These are phyloP conservation scores for Spisula solida DNA, from an alignment of 2,888 invertebrate genomes.

Conservation along the genomic window DNA sequence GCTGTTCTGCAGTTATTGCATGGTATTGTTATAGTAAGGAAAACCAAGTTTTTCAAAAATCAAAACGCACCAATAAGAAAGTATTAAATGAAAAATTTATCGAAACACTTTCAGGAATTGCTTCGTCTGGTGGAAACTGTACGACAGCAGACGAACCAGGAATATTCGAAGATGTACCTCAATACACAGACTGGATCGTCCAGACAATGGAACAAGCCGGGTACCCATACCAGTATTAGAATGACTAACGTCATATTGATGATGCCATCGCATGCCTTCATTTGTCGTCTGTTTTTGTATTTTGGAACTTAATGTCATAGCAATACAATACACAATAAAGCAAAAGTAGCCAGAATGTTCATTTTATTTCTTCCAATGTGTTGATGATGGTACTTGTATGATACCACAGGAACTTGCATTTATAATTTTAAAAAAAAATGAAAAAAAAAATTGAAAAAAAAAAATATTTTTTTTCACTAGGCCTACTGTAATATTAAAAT, in stretches of 20 bases:
- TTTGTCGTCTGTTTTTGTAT: neutral
- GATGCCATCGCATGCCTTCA: neutral
- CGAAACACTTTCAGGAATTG: slow-evolving; percentile 54
- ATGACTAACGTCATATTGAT: neutral
- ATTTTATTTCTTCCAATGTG: too few species aligned
- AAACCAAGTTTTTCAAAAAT: too few species aligned
- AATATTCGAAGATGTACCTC: slow-evolving; percentile 65
- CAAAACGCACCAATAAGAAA: too few species aligned
- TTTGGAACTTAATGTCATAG: neutral
- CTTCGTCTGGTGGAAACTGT: slow-evolving; percentile 70
- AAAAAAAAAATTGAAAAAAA: too few species aligned
- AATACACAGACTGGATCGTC: slow-evolving; percentile 66
- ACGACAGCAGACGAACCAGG: slow-evolving; percentile 61
- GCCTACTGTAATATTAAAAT: too few species aligned
- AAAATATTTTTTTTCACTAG: too few species aligned
- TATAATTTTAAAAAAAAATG: too few species aligned
- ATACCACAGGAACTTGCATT: too few species aligned
- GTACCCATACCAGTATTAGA: slow-evolving; percentile 60
- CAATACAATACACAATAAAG: neutral
- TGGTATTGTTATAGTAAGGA: too few species aligned
- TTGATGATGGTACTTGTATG: too few species aligned
- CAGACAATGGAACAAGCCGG: slow-evolving; percentile 70
- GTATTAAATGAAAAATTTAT: neutral
- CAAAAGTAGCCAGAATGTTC: neutral
- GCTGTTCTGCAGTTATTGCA: too few species aligned